These are phyloP conservation scores for Conops quadrifasciatus DNA, from an alignment of 2,888 invertebrate species.

Conservation along the genomic window DNA sequence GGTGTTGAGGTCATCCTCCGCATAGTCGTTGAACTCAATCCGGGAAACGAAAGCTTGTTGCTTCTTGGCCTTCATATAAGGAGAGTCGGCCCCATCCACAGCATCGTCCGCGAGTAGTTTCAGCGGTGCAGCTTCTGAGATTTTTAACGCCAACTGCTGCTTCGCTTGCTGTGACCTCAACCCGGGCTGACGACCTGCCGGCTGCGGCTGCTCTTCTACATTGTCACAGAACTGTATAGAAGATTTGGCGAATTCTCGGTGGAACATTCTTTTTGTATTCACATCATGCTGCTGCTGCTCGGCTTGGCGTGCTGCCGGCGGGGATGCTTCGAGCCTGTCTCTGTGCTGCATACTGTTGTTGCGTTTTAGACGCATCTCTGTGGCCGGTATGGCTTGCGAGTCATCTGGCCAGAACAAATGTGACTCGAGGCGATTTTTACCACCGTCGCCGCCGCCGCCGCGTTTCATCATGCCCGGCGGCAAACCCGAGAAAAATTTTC, in stretches of 20 bases:
- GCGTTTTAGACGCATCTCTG: constrained; percentile 53
- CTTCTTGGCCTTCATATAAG: constrained; percentile 49
- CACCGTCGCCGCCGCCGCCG: constrained; percentile 42
- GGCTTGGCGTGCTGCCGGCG: neutral
- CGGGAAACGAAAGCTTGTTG: constrained; percentile 60
- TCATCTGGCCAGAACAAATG: constrained; percentile 66
- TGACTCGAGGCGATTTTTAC: constrained; percentile 59
- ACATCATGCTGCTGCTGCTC: constrained; percentile 45
- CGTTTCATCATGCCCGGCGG: constrained; percentile 63
- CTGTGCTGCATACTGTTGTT: constrained; percentile 53
- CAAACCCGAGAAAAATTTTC: constrained; percentile 64
- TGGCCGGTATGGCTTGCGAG: constrained; percentile 52
- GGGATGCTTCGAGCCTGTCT: neutral
- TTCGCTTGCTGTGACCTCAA: constrained; percentile 2
- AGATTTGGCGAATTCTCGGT: constrained; percentile 62
- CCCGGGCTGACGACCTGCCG: neutral
- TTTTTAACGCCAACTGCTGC: constrained; percentile 51
- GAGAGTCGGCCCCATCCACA: constrained; percentile 39
- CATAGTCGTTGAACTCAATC: constrained; percentile 62
- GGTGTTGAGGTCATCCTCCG: constrained; percentile 47
- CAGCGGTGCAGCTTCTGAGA: constrained; percentile 48
- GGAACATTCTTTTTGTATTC: constrained; percentile 59
- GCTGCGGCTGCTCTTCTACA: constrained; percentile 43
- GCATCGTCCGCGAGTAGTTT: constrained; percentile 41
- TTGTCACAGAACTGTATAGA: constrained; percentile 63